Base-by-base conservation (phyloP, 2,113 vertebrate species). In the Heteronetta atricapilla region DNA sequence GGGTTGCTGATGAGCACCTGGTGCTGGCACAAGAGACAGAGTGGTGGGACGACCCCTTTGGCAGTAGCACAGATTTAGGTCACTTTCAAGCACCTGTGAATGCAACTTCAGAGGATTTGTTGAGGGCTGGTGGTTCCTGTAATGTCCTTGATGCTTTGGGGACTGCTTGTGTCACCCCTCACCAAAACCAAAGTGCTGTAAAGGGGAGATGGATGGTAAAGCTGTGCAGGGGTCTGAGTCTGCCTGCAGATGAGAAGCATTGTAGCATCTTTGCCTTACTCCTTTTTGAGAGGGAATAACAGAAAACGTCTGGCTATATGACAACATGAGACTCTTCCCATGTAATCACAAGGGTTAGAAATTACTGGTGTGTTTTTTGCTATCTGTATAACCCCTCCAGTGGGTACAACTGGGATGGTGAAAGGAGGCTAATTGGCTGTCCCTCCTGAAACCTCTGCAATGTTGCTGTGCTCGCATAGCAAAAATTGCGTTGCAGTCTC, bases 381-480 rank as follows among this genome's bases (percentile, higher is more conserved):
- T 86, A 4, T 58, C 44, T 46, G 82, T 89, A 87, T 81, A 48
- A 46, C 11, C 70, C 46, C 44, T 78, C 55, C 55, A 52, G 20
- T 67, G 38, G 36, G 36, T 17, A 34, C 63, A 74, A 63, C 11
- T 52, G 42, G 29, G 59, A 16, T 77, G 26, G 19, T 91, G 46
- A 78, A 96, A 95, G 58, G 68, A 91, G 85, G 85, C 50, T 91
- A 91, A 83, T 38, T 81, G 73, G 25, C 34, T 92, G 66, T 13
- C 46, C 31, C 34, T 59, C 67, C 34, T 34, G 66, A 88, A 44
- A 83, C 29, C 78, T 60, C 63, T 86, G 42, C 23, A 52, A 88
- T 86, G 72, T n/a, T 83, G 44, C 29, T 63, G 20, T 77, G 68
- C 76, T 91, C 26, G 19, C 17, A 10, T 16, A 74, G 82, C 22